Evolutionary conservation across 1,140 invertebrate species (phyloP).

Genomic region (Stegodyphus mimosarum): DNA sequence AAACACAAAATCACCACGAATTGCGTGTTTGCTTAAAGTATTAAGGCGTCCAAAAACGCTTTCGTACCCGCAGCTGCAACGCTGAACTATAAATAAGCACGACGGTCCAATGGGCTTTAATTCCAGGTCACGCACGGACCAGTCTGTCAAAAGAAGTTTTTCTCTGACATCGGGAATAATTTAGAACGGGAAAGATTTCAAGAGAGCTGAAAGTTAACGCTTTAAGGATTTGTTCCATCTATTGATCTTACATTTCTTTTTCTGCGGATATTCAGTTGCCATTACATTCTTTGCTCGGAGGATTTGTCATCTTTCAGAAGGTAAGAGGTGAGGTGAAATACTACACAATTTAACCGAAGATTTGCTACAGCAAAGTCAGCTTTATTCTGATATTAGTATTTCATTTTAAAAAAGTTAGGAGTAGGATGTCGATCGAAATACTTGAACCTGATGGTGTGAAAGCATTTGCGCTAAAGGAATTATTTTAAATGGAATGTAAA

Average conservation of each 20-base stretch:
- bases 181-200: constrained; percentile 27
- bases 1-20: constrained; percentile 42
- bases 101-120: constrained; percentile 25
- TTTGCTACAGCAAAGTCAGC: too few species aligned
- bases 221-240: constrained; percentile 38
- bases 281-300: too few species aligned
- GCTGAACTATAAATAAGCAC: constrained; percentile 33
- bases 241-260: background rate
- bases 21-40: constrained; percentile 43
- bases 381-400: too few species aligned
- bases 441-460: too few species aligned
- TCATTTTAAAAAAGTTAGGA: too few species aligned
- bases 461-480: too few species aligned
- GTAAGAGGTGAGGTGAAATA: too few species aligned
- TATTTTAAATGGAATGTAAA: too few species aligned
- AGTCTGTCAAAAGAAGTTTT: constrained; percentile 32
- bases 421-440: too few species aligned
- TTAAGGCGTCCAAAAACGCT: constrained; percentile 28
- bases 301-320: too few species aligned
- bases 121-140: constrained; percentile 22
- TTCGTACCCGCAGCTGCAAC: constrained; percentile 4
- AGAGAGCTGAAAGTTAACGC: constrained; percentile 30
- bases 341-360: too few species aligned
- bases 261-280: too few species aligned
- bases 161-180: constrained; percentile 29